These are phyloP conservation scores for Schizopygopsis malacanthus DNA, from an alignment of 2,797 vertebrate species.

Conservation along the genomic window DNA sequence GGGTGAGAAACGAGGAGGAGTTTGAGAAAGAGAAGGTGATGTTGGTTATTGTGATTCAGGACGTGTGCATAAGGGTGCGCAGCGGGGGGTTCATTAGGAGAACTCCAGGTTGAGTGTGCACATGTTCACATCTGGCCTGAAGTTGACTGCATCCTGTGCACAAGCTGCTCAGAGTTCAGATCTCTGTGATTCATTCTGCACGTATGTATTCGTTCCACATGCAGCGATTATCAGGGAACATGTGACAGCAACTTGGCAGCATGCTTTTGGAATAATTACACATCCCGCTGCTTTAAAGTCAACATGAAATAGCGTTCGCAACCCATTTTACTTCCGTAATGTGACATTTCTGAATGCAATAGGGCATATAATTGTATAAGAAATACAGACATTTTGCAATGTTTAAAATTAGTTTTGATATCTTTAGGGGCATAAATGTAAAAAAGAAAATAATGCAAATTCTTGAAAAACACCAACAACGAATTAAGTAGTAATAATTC, in stretches of 20 bases:
- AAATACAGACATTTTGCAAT: not conserved
- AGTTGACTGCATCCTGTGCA: conserved; percentile 22
- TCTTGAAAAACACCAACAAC: not conserved
- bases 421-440: not conserved
- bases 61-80: conserved; percentile 33
- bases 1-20: conserved; percentile 20
- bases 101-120: conserved; percentile 39
- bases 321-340: not conserved
- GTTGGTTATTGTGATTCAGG: conserved; percentile 50
- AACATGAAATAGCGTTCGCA: not conserved
- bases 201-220: not conserved
- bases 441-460: not conserved
- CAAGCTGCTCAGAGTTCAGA: conserved; percentile 17
- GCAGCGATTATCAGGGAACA: not conserved
- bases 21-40: conserved; percentile 40
- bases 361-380: not conserved
- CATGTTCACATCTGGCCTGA: conserved; percentile 46
- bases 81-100: conserved; percentile 35
- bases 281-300: conserved; percentile 1
- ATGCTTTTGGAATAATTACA: conserved; percentile 29
- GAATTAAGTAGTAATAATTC: not conserved
- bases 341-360: not conserved
- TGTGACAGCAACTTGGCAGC: not conserved
- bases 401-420: not conserved
- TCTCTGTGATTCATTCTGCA: conserved; percentile 13